Base-by-base conservation (phyloP, 1,140 invertebrate species). In the Manduca sexta region DNA sequence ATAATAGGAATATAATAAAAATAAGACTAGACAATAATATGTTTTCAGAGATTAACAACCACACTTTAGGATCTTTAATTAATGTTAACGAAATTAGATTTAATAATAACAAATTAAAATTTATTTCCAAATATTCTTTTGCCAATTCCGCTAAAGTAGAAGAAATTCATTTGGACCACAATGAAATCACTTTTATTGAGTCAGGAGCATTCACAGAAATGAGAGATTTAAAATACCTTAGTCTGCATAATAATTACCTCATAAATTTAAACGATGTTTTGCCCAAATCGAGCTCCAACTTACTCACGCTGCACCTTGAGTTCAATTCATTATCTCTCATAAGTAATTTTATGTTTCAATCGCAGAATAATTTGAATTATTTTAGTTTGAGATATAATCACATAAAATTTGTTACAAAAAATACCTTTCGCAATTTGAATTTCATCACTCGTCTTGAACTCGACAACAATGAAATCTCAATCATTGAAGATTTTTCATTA, bases 11-110 rank as follows among this genome's bases (percentile, higher is more conserved):
- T 57, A 54, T 85, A 71, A 65, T 64, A 18, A 74, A 63, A 62
- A 54, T 85, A 74, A 81, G 76, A 60, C 55, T 85, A 81, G 79
- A 83, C 78, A 85, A 83, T 85, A 85, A 85, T 64, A 75, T 70
- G 56, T 77, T 85, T 70, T 60, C 58, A 52, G 68, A 74, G 48
- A 55, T 85, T 61, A 76, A 75, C 56, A 81, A 80, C 63, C 60
- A 70, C 52, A 77, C 76, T 14, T 67, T 85, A 52, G 52, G 56
- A 49, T 64, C 63, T 33, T 55, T 83, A 57, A 57, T 34, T 21
- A 67, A 65, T 49, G 41, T 85, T 45, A 72, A 64, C 49, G 69
- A 80, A 58, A 59, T 85, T 33, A 74, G 60, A 47, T 55, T 83
- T 45, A 76, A 82, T 60, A 70, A 77, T 56, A 84, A 84, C 60